Evolutionary conservation across 2,113 vertebrate genomes (phyloP).

Genomic region (Ascaphus truei): DNA sequence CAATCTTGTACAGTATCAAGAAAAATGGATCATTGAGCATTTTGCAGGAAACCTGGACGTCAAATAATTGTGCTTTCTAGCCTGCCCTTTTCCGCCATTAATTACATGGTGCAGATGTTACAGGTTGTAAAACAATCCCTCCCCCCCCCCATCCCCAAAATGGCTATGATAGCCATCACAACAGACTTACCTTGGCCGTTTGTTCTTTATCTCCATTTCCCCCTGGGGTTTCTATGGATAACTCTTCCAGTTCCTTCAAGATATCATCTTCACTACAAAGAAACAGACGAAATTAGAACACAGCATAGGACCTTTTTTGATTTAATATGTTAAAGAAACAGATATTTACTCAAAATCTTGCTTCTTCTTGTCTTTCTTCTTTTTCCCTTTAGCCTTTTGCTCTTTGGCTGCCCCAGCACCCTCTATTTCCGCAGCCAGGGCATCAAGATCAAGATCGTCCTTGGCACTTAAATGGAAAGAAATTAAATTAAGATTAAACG

Average conservation of each 20-base stretch:
- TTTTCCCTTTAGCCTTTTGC: conserved; percentile 76
- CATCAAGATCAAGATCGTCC: conserved; percentile 88
- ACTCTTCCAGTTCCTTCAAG: conserved; percentile 89
- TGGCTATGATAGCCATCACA: too few relatives aligned
- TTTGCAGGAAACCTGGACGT: too few relatives aligned
- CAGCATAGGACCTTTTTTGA: background rate
- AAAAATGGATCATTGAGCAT: too few relatives aligned
- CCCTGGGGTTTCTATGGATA: conserved; percentile 80
- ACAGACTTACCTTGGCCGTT: conserved; percentile 53
- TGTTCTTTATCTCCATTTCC: conserved; percentile 69
- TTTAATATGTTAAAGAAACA: conserved; percentile 16
- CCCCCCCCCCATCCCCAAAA: too few relatives aligned
- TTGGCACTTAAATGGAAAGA: conserved; percentile 70
- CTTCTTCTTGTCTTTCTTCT: conserved; percentile 89
- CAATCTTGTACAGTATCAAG: too few relatives aligned
- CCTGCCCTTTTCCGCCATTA: too few relatives aligned
- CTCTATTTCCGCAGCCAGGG: conserved; percentile 94
- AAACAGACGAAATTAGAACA: background rate
- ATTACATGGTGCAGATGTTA: too few relatives aligned
- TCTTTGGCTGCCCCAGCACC: conserved; percentile 90
- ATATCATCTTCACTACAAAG: conserved; percentile 92
- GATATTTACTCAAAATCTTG: conserved; percentile 84
- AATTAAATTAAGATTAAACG: background rate
- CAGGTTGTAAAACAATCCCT: too few relatives aligned
- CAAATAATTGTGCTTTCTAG: too few relatives aligned